These are phyloP conservation scores for Gallinago jamesoni DNA, from an alignment of 2,113 vertebrate genomes.

Conservation along the genomic window DNA sequence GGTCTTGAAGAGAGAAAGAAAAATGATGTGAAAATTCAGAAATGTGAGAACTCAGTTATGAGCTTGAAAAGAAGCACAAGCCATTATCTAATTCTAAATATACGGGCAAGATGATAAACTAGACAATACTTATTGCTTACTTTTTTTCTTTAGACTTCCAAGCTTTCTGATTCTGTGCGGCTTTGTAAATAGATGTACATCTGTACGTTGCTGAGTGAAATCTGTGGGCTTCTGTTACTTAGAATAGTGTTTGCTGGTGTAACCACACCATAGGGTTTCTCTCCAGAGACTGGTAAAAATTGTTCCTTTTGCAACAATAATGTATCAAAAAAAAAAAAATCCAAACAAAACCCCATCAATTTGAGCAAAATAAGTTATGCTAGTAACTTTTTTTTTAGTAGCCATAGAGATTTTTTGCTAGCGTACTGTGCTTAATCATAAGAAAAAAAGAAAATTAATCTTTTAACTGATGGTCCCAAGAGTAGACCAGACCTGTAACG, in stretches of 20 bases:
- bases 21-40: not conserved
- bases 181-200: not conserved
- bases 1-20: not conserved
- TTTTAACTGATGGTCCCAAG: not conserved
- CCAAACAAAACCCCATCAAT: fast-evolving
- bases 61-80: not conserved
- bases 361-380: not conserved
- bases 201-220: not conserved
- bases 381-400: not conserved
- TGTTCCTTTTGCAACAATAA: not conserved
- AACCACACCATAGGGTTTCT: not conserved
- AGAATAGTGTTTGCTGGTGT: not conserved
- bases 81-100: not conserved
- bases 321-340: not conserved
- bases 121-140: not conserved
- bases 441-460: not conserved
- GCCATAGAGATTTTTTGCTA: not conserved
- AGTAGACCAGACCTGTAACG: not conserved
- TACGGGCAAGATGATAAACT: not conserved
- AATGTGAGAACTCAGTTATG: not conserved
- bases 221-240: not conserved
- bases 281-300: not conserved
- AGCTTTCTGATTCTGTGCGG: not conserved
- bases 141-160: not conserved
- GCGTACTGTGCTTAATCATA: not conserved